Evolutionary conservation across 2,797 vertebrate species (phyloP), one percentile per base, ranked within the genome.

Genomic region (Megalops cyprinoides): DNA sequence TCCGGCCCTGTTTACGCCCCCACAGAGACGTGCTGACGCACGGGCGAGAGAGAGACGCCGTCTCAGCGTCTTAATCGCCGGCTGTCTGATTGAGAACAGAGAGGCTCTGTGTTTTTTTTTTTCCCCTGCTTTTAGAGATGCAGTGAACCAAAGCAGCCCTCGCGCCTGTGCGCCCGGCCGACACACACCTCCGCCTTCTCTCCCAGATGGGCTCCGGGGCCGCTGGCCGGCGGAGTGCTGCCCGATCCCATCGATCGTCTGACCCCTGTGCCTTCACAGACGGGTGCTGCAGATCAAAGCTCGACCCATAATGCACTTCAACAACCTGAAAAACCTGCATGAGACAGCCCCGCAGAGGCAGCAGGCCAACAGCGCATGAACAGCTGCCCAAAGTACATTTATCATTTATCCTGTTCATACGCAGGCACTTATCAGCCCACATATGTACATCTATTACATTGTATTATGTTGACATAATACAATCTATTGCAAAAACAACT

Each of bases 301-400:
- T 69, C 20, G 65, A 69, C 65, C 34, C 65, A 42, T 18, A 69
- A 69, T 69, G 65, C 65, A 69, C 69, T 15, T 69, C 37, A 69
- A 58, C n/a, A 9, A 58, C 55, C 51, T 53, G 51, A 9, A 15
- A 15, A 53, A 8, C 3, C 51, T n/a, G 55, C 4, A 9, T 20
- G 55, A 58, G 55, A 58, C n/a, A 6, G 4, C 6, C 25, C 25
- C 55, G 7, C 55, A n/a, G 23, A 58, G n/a, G 23, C 55, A 58
- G 58, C 23, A 58, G 55, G 55, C 55, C 25, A 25, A 58, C 23
- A 42, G 34, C 18, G 10, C 15, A 31, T 9, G 65, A 12, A 42
- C 20, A n/a, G 34, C 3, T 18, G 34, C 31, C 62, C 34, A 37
- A 14, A 18, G 14, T 8, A 34, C 65, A 69, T n/a, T n/a, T n/a